Evolutionary conservation across 2,888 invertebrate species (phyloP).

Genomic region (Ecdyonurus torrentis): DNA sequence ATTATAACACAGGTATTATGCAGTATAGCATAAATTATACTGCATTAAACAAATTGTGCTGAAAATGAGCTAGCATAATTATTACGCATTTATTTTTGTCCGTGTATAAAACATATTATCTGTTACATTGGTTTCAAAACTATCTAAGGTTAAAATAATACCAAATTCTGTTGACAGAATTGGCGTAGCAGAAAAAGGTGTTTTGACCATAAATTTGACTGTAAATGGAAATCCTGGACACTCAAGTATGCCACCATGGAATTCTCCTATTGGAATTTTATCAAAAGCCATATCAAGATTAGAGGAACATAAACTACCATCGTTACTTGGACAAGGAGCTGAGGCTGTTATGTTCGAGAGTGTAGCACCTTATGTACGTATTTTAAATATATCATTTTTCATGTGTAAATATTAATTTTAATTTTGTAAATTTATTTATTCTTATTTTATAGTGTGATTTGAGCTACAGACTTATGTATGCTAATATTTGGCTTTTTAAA

Average conservation of each 20-base stretch:
- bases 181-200: slow-evolving; percentile 30
- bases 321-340: slow-evolving; percentile 19
- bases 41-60: no score
- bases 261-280: slow-evolving; percentile 28
- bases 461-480: slow-evolving; percentile 1
- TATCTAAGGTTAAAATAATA: no score
- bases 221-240: slow-evolving; percentile 27
- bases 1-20: no score
- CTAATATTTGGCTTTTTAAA: slow-evolving; percentile 11
- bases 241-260: slow-evolving; percentile 30
- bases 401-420: no score
- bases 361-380: slow-evolving; percentile 16
- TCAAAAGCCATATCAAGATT: slow-evolving; percentile 26
- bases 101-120: no score
- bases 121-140: no score
- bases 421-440: no score
- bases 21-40: no score
- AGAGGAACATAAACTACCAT: slow-evolving; percentile 27
- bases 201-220: slow-evolving; percentile 22
- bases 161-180: slow-evolving; percentile 23
- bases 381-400: no score
- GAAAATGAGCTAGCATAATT: no score
- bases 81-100: no score
- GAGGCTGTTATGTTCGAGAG: slow-evolving; percentile 15
- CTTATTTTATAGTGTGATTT: slow-evolving; percentile 10